phyloP scores from a whole-genome alignment of 1,140 invertebrate genomes.

The Heliconius congener region DNA sequence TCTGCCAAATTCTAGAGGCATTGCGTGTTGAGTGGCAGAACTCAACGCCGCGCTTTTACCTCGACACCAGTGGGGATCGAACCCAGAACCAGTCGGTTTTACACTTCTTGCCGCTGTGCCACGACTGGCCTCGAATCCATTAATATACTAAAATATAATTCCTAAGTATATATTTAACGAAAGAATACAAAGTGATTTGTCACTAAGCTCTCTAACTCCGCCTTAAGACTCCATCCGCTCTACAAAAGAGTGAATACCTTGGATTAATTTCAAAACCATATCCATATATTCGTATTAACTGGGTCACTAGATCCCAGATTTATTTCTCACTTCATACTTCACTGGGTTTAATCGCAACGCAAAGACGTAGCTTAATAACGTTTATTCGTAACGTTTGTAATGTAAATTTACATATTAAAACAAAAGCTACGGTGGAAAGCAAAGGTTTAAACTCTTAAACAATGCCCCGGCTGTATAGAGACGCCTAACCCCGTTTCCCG shows the following conservation, averaged over 20 bases:
- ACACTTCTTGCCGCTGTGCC: too few relatives aligned
- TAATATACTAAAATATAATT: not conserved
- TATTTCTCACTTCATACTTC: conserved; percentile 14
- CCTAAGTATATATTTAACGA: not conserved
- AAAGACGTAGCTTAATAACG: conserved; percentile 43
- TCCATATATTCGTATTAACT: conserved; percentile 1
- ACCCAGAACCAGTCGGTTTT: too few relatives aligned
- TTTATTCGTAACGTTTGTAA: conserved; percentile 48
- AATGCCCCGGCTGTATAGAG: conserved; percentile 44
- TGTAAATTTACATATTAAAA: conserved; percentile 54
- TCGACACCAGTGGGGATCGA: too few relatives aligned
- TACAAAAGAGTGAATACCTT: not conserved
- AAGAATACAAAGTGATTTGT: not conserved
- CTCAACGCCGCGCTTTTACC: too few relatives aligned
- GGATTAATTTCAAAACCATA: not conserved
- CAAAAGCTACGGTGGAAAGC: conserved; percentile 47
- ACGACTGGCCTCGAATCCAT: too few relatives aligned
- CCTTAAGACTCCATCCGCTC: not conserved
- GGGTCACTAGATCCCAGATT: conserved; percentile 1
- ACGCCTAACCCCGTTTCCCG: conserved; percentile 49
- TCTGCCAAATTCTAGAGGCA: too few relatives aligned
- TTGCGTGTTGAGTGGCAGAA: too few relatives aligned
- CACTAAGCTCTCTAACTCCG: not conserved
- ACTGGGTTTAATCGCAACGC: conserved; percentile 15
- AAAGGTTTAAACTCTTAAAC: conserved; percentile 51